Base-by-base conservation (phyloP, 2,113 vertebrate species). In the Hydropotes inermis region DNA sequence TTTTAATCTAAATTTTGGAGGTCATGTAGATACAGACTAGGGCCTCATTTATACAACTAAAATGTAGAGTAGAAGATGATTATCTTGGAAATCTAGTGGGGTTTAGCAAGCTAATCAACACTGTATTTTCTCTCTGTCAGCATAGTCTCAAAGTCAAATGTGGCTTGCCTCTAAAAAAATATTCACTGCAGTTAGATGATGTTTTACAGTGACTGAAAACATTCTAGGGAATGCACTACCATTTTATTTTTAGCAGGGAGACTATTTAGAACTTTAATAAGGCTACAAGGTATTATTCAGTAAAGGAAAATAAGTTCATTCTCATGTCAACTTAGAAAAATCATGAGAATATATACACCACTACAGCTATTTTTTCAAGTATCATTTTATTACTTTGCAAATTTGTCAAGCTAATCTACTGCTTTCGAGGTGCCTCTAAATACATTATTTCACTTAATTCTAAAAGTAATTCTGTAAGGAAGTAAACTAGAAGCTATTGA, bases 191-290 rank as follows among this genome's bases (percentile, higher is more conserved):
- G 61, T 96, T 93, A 89, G 78, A 95, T 76, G 23, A 28, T 61
- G 14, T 87, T 96, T 96, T 92, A 93, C 60, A 93, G 94, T 95
- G 87, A 96, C 25, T 93, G 89, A 97, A 97, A 95, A 95, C 94
- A 89, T 79, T 97, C 84, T n/a, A 64, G 87, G 87, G 89, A 95
- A 95, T 45, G 45, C 30, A 96, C 67, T 82, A 67, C 17, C 82
- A 91, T 98, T 98, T 97, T 93, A 96, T 96, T 96, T 96, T 97
- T 93, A 93, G 67, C 67, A 84, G 88, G 12, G 45, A 83, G 55
- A 89, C 94, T 89, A 97, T 79, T 97, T 95, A 97, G 95, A 98
- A 97, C 87, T 93, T 98, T 55, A 91, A 43, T 93, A 95, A 86
- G 50, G 16, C 10, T 84, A 87, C 79, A 79, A 95, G 60, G 60